A percentile compares a stretch with the other conserved stretches of the same genome.
phyloP scores from a whole-genome alignment of 2,113 vertebrate genomes.

The Callionymus lyra region DNA sequence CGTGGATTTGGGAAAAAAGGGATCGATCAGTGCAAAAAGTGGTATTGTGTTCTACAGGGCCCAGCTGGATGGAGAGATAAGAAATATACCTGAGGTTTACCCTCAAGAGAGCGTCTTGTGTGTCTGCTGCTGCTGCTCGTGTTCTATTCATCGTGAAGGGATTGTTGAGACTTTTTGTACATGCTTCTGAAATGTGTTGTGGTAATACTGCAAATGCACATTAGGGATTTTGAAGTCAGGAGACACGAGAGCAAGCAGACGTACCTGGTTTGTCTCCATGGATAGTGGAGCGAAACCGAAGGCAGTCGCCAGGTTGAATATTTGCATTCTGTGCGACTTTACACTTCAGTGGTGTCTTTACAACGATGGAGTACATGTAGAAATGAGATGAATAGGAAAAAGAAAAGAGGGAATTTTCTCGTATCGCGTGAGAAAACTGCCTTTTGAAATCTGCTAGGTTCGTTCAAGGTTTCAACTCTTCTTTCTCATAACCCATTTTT shows the following conservation, averaged over 20 bases:
- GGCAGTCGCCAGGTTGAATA: constrained; percentile 39
- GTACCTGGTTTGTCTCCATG: constrained; percentile 5
- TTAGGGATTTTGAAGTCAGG: constrained; percentile 7
- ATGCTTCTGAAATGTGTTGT: too few species aligned
- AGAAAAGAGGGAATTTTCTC: too few species aligned
- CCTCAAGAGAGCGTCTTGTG: constrained; percentile 38
- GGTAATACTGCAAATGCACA: too few species aligned
- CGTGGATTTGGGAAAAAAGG: constrained; percentile 30
- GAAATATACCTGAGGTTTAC: constrained; percentile 40
- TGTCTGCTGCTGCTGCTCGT: constrained; percentile 25
- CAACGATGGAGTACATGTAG: constrained; percentile 10
- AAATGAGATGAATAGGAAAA: constrained; percentile 6
- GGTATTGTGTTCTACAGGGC: constrained; percentile 27
- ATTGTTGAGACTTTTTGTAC: too few species aligned
- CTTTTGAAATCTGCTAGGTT: too few species aligned
- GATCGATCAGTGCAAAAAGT: constrained; percentile 35
- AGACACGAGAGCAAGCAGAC: constrained; percentile 1
- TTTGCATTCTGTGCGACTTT: constrained; percentile 18
- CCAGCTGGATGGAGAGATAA: constrained; percentile 48
- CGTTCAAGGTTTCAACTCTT: too few species aligned
- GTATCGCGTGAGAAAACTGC: too few species aligned
- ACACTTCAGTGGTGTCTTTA: constrained; percentile 10
- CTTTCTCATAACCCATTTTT: too few species aligned
- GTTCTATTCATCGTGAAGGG: neutral
- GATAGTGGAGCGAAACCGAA: constrained; percentile 23